Conservation (phyloP, 2,113 vertebrate species). For the Emydura subglobosa region DNA sequence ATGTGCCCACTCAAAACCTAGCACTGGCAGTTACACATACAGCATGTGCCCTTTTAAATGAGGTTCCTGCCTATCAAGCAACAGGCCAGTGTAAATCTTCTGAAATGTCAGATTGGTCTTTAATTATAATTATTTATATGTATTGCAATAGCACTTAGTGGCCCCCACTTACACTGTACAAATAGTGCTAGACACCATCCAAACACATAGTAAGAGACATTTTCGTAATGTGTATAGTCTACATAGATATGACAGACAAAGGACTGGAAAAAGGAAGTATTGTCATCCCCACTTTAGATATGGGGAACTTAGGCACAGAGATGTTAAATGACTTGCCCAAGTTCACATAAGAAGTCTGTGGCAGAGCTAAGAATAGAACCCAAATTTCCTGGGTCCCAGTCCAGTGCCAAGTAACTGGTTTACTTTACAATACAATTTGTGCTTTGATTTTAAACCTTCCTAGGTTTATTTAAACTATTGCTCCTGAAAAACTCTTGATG, state of each 20-base stretch:
- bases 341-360: neutral
- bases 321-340: neutral
- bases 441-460: constrained; percentile 31
- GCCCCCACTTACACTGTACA: neutral
- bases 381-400: neutral
- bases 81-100: neutral
- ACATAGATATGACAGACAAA: neutral
- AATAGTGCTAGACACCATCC: neutral
- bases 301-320: neutral
- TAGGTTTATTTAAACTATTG: constrained; percentile 39
- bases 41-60: neutral
- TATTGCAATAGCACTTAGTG: neutral
- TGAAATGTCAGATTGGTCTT: neutral
- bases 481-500: neutral
- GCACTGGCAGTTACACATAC: neutral
- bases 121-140: constrained; percentile 5
- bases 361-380: neutral
- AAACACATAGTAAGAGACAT: neutral
- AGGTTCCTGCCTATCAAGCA: neutral
- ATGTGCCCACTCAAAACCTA: neutral
- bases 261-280: neutral
- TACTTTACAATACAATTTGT: neutral
- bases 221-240: neutral
- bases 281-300: neutral
- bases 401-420: neutral